Evolutionary conservation across 2,113 vertebrate genomes (phyloP), one percentile per base, ranked within the genome.

Genomic region (Paralichthys olivaceus): DNA sequence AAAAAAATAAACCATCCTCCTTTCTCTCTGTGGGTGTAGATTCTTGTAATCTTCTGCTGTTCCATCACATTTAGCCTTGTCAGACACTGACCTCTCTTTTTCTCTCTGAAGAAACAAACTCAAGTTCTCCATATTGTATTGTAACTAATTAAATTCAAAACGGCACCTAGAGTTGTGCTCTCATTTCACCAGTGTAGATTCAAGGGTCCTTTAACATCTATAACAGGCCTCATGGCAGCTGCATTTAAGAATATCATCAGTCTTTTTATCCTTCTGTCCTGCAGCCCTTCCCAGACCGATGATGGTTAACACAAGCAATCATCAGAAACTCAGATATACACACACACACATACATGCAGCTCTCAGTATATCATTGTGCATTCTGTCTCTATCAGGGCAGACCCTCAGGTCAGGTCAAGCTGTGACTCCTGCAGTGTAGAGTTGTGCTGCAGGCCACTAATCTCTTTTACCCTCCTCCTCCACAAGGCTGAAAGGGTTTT

Each of bases 391-490:
- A 56, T 77, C 15, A 40, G 75, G 26, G 26, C 61, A 1, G 60
- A 72, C 47, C 75, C 71, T 76, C 58, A 62, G 81, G 86, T 92
- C 74, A 69, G 81, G 85, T 88, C 84, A 72, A 73, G 64, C 78
- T 80, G 68, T 63, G 73, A 29, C 83, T 87, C 85, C 79, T 72
- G 72, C 67, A 62, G 86, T 74, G 83, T 73, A 57, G 59, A 70
- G 78, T 84, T 84, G 58, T 69, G 75, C 84, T 77, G 73, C 75
- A 61, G 85, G 74, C 75, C 77, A 73, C 85, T 92, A 85, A 90
- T 91, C 83, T 76, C 74, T 37, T 72, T 81, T 20, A 78, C 63
- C 81, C 79, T 79, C 71, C 65, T 78, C 81, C 75, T 82, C 74
- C 65, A 70, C 51, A 37, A 79, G 51, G 79, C 83, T 70, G 61